Percentiles rank a stretch among this genome's conserved stretches.
These are phyloP conservation scores for Subacronicta megacephala DNA, from an alignment of 2,888 invertebrate species.

Conservation along the genomic window DNA sequence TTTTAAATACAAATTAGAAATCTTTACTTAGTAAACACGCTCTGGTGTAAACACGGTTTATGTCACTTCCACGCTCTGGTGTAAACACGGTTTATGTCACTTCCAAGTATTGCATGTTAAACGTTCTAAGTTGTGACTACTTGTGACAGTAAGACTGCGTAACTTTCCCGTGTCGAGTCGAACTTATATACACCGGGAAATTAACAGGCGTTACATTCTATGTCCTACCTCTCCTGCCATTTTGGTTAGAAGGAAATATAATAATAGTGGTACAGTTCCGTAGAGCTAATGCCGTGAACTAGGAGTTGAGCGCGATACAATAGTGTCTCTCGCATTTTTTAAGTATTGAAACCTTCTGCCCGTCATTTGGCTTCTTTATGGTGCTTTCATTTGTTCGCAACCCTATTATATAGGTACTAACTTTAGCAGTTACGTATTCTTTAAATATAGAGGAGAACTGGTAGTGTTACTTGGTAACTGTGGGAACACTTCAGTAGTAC, in stretches of 20 bases:
- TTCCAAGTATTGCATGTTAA: conserved; percentile 27
- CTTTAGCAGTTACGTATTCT: too few species aligned
- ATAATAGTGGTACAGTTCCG: conserved; percentile 13
- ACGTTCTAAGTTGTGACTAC: conserved; percentile 40
- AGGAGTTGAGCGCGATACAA: too few species aligned
- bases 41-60: conserved; percentile 23
- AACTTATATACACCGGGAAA: conserved; percentile 14
- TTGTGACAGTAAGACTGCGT: conserved; percentile 22
- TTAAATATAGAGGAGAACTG: too few species aligned
- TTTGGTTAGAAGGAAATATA: background rate
- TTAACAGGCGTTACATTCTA: conserved; percentile 24
- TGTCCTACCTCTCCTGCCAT: background rate
- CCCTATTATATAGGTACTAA: too few species aligned
- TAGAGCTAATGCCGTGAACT: too few species aligned
- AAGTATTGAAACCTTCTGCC: too few species aligned
- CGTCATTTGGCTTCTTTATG: too few species aligned
- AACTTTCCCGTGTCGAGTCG: conserved; percentile 31
- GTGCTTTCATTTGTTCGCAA: too few species aligned
- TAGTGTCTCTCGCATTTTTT: too few species aligned
- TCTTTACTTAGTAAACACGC: background rate
- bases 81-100: conserved; percentile 31
- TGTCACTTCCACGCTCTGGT: conserved; percentile 24
- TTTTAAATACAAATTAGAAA: background rate
- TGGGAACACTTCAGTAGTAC: too few species aligned
- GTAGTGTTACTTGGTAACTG: too few species aligned